A percentile compares a stretch with the other conserved stretches of the same genome.
Evolutionary conservation across 2,113 vertebrate genomes (phyloP).

Genomic region (Malurus melanocephalus): DNA sequence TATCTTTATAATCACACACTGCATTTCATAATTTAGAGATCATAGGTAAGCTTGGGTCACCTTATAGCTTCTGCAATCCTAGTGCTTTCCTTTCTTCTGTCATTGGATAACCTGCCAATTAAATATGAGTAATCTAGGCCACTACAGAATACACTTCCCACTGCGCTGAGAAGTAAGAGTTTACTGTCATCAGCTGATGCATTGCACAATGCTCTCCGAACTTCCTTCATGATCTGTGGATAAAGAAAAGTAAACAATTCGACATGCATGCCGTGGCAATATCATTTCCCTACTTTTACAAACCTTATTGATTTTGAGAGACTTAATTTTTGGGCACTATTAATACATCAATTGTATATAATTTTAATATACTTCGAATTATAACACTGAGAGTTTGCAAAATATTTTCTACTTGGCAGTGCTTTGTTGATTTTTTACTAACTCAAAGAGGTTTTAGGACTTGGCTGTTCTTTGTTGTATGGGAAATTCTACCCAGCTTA

Average conservation of each 20-base stretch:
- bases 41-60: slow-evolving; percentile 73
- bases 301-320: slow-evolving; percentile 35
- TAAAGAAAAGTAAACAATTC: slow-evolving; percentile 60
- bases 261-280: slow-evolving; percentile 61
- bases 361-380: slow-evolving; percentile 20
- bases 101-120: slow-evolving; percentile 91
- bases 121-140: slow-evolving; percentile 95
- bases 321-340: slow-evolving; percentile 1
- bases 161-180: slow-evolving; percentile 90
- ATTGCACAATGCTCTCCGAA: slow-evolving; percentile 89
- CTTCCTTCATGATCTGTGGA: slow-evolving; percentile 95
- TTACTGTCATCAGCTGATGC: slow-evolving; percentile 94
- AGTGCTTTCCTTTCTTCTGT: slow-evolving; percentile 94
- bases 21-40: slow-evolving; percentile 65
- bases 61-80: slow-evolving; percentile 93
- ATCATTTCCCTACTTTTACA: slow-evolving; percentile 54
- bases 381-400: slow-evolving; percentile 5
- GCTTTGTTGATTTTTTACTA: background rate
- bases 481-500: slow-evolving; percentile 1
- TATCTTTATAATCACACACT: slow-evolving; percentile 58
- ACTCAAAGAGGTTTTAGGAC: background rate
- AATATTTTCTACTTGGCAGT: background rate
- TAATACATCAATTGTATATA: slow-evolving; percentile 9
- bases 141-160: slow-evolving; percentile 94
- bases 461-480: background rate